Base-by-base conservation (phyloP, 1,140 invertebrate genomes). In the Penaeus japonicus region DNA sequence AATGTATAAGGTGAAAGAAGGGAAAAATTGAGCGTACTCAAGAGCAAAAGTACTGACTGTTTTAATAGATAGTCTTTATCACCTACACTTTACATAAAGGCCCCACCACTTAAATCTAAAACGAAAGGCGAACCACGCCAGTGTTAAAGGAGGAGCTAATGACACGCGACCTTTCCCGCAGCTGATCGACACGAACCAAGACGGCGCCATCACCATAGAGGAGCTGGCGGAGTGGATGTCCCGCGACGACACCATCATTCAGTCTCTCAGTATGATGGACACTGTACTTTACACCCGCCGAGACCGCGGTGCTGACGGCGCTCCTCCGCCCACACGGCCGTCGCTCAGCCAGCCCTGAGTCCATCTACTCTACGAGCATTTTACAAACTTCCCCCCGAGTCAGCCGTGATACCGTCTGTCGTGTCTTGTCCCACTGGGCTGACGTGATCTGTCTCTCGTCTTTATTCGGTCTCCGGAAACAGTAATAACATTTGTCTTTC, bases 1-100 rank as follows among this genome's bases (percentile, higher is more conserved):
- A 90, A 94, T n/a, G n/a, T n/a, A n/a, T n/a, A n/a, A 94, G 75
- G 95, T 96, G 7, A 96, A 96, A 3, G 95, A 95, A 91, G 96
- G 97, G 90, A 97, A 98, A 91, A 96, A 97, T 35, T 96, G 98
- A 91, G 94, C 95, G 91, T 97, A 98, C 91, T 98, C 98, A 92
- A 95, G 97, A 92, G 97, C 97, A 93, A 94, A 94, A 92, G 30
- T 35, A 30, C n/a, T n/a, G n/a, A n/a, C n/a, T n/a, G n/a, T n/a
- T n/a, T n/a, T n/a, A n/a, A n/a, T n/a, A n/a, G n/a, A n/a, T n/a
- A n/a, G n/a, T n/a, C n/a, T n/a, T n/a, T n/a, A n/a, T n/a, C n/a
- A n/a, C n/a, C n/a, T n/a, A n/a, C n/a, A n/a, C n/a, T n/a, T n/a
- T n/a, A n/a, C n/a, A n/a, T n/a, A n/a, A n/a, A n/a, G n/a, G n/a